These are phyloP conservation scores for Lottia scabra DNA, from an alignment of 2,888 invertebrate species.

Conservation along the genomic window DNA sequence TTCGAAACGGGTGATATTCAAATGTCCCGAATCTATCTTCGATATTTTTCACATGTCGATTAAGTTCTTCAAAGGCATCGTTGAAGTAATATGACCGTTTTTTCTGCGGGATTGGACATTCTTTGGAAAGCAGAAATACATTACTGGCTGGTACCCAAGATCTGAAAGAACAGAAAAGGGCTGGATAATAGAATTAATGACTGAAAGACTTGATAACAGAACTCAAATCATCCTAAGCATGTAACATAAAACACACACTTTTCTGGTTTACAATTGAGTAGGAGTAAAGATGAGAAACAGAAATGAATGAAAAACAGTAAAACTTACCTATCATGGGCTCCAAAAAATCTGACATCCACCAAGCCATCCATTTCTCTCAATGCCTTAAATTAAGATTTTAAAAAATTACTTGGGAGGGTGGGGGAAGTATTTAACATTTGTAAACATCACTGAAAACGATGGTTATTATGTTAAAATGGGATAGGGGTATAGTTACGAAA, in stretches of 20 bases:
- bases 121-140: slow-evolving; percentile 84
- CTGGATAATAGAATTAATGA: neutral
- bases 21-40: slow-evolving; percentile 79
- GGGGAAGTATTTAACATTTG: neutral
- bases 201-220: neutral
- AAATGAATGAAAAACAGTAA: neutral
- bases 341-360: slow-evolving; percentile 94
- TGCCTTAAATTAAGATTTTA: slow-evolving; percentile 44
- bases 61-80: slow-evolving; percentile 79
- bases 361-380: slow-evolving; percentile 62
- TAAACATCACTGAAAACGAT: no score
- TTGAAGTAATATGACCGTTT: slow-evolving; percentile 75
- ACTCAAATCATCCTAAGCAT: neutral
- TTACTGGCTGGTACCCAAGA: slow-evolving; percentile 90
- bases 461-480: no score
- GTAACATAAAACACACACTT: no score
- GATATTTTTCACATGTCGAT: slow-evolving; percentile 81
- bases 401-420: neutral
- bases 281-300: no score
- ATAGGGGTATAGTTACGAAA: no score
- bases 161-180: slow-evolving; percentile 66
- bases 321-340: slow-evolving; percentile 82
- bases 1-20: slow-evolving; percentile 80
- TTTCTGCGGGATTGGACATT: slow-evolving; percentile 73
- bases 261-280: no score